Base-by-base conservation (phyloP, 2,888 invertebrate genomes). In the Morpho deidamia region DNA sequence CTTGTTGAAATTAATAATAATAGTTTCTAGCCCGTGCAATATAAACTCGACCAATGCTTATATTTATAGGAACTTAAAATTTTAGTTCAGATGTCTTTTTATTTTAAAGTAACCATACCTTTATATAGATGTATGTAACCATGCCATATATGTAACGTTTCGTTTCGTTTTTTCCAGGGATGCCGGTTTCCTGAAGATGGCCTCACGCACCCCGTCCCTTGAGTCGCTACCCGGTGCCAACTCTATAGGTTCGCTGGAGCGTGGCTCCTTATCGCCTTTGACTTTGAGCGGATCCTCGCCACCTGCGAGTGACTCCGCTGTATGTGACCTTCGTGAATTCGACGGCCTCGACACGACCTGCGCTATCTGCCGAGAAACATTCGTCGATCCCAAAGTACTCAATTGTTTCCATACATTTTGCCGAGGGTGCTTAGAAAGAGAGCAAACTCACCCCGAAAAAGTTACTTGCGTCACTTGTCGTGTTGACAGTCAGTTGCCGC, bases 151-250 rank as follows among this genome's bases (percentile, higher is more conserved):
- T n/a, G n/a, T n/a, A n/a, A n/a, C n/a, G n/a, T n/a, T n/a, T n/a
- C 11, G 35, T 71, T 73, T 81, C 72, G 75, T 65, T 89, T 89
- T 85, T 93, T 92, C 38, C 92, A 94, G 94, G 94, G 94, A 94
- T 94, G 94, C 94, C 92, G 94, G 94, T 94, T 93, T 94, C 94
- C 91, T 95, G 94, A 95, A 95, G 93, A 96, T 96, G 96, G 96
- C 96, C 93, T 96, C 96, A 91, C 92, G 92, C 88, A 96, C 96
- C 91, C 96, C 96, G 90, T 97, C 96, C 90, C 92, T 96, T 91
- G 97, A 96, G 92, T 97, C 96, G 91, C 92, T 95, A 91, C 94
- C 95, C 82, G 94, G 95, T 93, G 95, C 95, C 90, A 96, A 95
- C 91, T 96, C 96, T 81, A 94, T 96, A 91, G 96, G 96, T 92